These are phyloP conservation scores for Lethrus apterus DNA, from an alignment of 1,140 invertebrate species.

Conservation along the genomic window DNA sequence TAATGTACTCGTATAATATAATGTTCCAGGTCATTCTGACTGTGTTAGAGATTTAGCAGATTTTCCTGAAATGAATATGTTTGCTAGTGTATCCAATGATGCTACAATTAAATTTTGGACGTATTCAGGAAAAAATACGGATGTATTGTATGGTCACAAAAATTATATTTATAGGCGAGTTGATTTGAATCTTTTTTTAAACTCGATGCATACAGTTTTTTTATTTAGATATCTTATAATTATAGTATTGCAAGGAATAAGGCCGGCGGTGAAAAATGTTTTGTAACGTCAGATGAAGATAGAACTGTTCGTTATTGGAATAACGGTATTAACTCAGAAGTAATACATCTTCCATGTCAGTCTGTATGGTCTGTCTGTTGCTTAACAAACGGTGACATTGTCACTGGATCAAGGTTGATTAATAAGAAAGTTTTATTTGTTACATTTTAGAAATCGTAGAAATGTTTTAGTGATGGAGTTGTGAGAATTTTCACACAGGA, in stretches of 20 bases:
- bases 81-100: constrained; percentile 86
- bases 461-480: constrained; percentile 65
- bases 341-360: constrained; percentile 72
- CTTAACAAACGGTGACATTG: constrained; percentile 80
- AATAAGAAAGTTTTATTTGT: background rate
- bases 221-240: constrained; percentile 9
- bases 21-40: constrained; percentile 72
- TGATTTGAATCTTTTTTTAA: constrained; percentile 13
- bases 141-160: constrained; percentile 71
- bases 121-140: constrained; percentile 66
- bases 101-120: constrained; percentile 77
- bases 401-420: constrained; percentile 66
- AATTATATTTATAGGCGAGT: constrained; percentile 67
- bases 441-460: background rate
- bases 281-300: constrained; percentile 81
- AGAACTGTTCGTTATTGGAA: constrained; percentile 80
- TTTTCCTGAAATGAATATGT: constrained; percentile 54
- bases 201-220: background rate
- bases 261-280: constrained; percentile 48
- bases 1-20: background rate
- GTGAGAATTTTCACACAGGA: constrained; percentile 78
- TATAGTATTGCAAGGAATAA: constrained; percentile 55
- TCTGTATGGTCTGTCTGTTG: constrained; percentile 84
- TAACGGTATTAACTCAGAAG: constrained; percentile 54
- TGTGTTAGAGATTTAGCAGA: constrained; percentile 76